Evolutionary conservation across 2,113 vertebrate species (phyloP).

Genomic region (Eleginops maclovinus): DNA sequence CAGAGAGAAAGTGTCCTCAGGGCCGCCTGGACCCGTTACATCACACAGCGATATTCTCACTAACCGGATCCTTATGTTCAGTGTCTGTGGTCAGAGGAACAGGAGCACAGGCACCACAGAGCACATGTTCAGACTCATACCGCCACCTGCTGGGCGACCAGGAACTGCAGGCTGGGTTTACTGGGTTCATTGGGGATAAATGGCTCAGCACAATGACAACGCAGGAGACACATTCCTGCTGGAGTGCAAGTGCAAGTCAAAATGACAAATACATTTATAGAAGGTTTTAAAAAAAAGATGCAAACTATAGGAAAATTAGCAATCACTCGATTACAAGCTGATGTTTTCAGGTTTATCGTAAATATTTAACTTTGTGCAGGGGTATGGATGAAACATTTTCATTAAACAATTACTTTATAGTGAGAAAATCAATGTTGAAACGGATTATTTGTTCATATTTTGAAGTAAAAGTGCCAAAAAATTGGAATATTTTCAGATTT

Average conservation of each 20-base stretch:
- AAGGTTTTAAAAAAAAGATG: background rate
- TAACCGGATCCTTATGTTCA: conserved; percentile 56
- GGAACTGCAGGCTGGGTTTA: background rate
- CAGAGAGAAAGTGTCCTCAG: conserved; percentile 30
- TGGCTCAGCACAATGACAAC: background rate
- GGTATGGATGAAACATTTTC: background rate
- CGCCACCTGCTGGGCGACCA: conserved; percentile 51
- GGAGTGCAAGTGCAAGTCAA: background rate
- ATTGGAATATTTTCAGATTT: background rate
- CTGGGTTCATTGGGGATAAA: background rate
- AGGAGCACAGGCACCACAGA: background rate
- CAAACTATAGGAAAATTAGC: background rate
- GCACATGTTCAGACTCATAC: conserved; percentile 24
- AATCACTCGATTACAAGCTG: background rate
- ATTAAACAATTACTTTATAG: background rate
- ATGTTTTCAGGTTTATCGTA: background rate
- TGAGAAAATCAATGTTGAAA: background rate
- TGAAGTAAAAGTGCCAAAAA: background rate
- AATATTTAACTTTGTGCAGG: background rate
- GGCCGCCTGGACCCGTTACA: conserved; percentile 53
- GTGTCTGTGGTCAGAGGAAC: conserved; percentile 37
- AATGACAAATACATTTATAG: background rate
- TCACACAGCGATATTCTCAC: conserved; percentile 57
- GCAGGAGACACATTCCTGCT: too few relatives aligned
- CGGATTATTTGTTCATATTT: background rate